These are phyloP conservation scores for Ceratosolen fusciceps DNA, from an alignment of 1,140 invertebrate species.

Conservation along the genomic window DNA sequence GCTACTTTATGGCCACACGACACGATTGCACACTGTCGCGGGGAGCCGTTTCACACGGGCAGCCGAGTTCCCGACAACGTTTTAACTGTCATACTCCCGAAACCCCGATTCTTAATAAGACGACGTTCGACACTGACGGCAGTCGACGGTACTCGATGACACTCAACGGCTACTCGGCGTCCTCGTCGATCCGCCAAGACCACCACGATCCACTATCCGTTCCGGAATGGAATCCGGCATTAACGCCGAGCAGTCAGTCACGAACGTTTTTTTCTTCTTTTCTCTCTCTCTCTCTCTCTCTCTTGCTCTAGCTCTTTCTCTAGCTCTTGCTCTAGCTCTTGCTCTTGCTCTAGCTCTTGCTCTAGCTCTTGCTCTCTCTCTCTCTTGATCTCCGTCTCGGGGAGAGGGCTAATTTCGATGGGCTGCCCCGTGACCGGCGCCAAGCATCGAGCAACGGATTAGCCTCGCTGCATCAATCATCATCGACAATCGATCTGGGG, in stretches of 20 bases:
- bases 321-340: no score
- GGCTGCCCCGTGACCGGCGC: not conserved
- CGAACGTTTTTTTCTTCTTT: slow-evolving; percentile 18
- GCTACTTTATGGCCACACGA: not conserved
- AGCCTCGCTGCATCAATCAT: not conserved
- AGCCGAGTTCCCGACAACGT: not conserved
- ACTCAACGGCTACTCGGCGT: not conserved
- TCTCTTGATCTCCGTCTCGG: no score
- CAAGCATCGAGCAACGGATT: not conserved
- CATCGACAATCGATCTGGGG: not conserved
- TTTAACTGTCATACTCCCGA: slow-evolving; percentile 14
- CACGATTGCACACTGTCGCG: not conserved
- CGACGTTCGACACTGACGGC: slow-evolving; percentile 11
- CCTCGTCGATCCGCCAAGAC: slow-evolving; percentile 6
- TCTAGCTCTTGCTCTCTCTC: no score
- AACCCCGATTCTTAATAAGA: not conserved
- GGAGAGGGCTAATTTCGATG: not conserved
- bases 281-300: no score
- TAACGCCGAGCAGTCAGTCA: slow-evolving; percentile 32
- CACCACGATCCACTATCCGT: slow-evolving; percentile 8
- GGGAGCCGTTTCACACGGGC: not conserved
- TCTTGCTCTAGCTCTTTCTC: no score
- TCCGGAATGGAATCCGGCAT: slow-evolving; percentile 38
- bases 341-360: no score
- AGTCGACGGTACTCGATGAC: not conserved